Evolutionary conservation across 2,113 vertebrate genomes (phyloP).

Genomic region (Lycaon pictus): DNA sequence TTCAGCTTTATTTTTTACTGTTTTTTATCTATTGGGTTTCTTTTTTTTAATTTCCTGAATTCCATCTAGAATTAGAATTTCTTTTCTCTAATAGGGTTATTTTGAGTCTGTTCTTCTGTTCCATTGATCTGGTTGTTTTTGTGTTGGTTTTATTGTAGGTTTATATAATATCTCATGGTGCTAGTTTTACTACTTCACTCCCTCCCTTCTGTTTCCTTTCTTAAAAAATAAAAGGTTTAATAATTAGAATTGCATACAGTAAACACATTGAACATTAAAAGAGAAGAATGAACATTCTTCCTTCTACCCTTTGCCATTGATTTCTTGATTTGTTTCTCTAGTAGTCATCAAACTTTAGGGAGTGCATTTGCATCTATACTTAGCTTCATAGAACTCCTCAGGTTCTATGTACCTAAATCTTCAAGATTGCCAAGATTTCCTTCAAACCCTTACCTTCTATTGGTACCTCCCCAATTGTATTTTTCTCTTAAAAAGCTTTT

Average conservation of each 20-base stretch:
- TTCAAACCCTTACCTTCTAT: not conserved
- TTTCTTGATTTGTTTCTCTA: constrained; percentile 25
- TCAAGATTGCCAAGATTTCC: not conserved
- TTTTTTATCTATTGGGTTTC: not conserved
- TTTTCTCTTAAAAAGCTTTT: not conserved
- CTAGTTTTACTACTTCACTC: not conserved
- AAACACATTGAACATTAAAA: constrained; percentile 2
- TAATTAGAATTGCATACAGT: constrained; percentile 1
- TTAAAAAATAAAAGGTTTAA: not conserved
- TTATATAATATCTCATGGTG: not conserved
- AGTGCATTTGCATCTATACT: not conserved
- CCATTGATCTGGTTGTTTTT: not conserved
- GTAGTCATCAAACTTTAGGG: not conserved
- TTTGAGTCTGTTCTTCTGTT: not conserved
- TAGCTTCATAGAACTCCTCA: not conserved
- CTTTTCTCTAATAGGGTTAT: not conserved
- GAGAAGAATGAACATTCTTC: not conserved
- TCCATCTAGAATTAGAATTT: not conserved
- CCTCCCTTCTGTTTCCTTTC: not conserved
- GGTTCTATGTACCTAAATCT: not conserved
- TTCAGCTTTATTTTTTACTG: not conserved
- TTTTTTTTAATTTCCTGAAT: not conserved
- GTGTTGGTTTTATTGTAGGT: not conserved
- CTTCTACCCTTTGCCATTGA: not conserved
- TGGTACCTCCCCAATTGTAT: not conserved